Conservation (phyloP, 2,113 vertebrate genomes). For the Aegotheles bennettii region DNA sequence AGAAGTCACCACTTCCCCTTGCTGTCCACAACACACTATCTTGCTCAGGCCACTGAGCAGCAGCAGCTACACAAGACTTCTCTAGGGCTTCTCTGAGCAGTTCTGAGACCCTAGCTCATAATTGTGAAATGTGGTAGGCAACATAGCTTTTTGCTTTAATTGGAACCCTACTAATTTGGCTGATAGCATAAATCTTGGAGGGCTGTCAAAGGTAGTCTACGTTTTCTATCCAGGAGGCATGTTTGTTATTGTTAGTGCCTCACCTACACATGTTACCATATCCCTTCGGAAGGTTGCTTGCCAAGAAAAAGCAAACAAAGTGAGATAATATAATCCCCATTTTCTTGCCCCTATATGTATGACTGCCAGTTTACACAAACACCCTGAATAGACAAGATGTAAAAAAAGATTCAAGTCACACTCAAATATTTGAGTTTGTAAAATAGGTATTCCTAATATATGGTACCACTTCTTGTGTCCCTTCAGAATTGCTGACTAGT, state of each 20-base stretch:
- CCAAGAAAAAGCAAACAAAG: background rate
- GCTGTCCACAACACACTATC: rapidly evolving
- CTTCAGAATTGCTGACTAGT: background rate
- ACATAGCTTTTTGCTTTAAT: background rate
- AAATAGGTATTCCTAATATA: background rate
- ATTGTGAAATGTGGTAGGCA: background rate
- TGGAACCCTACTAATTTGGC: background rate
- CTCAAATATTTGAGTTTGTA: background rate
- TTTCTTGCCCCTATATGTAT: background rate
- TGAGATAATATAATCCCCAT: background rate
- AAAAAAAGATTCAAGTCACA: background rate
- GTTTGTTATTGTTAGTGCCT: background rate
- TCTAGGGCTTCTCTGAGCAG: background rate
- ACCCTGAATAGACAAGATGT: background rate
- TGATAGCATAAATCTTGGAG: background rate
- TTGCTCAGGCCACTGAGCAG: background rate
- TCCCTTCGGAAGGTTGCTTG: background rate
- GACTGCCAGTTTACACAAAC: background rate
- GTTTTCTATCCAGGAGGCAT: background rate
- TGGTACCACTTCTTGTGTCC: background rate
- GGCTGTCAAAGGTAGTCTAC: background rate
- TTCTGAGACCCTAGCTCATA: background rate
- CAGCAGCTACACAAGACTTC: too few relatives aligned
- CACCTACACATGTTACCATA: background rate
- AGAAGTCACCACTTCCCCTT: background rate